Conservation (phyloP, 2,888 invertebrate species). For the Standfussiana lucernea region DNA sequence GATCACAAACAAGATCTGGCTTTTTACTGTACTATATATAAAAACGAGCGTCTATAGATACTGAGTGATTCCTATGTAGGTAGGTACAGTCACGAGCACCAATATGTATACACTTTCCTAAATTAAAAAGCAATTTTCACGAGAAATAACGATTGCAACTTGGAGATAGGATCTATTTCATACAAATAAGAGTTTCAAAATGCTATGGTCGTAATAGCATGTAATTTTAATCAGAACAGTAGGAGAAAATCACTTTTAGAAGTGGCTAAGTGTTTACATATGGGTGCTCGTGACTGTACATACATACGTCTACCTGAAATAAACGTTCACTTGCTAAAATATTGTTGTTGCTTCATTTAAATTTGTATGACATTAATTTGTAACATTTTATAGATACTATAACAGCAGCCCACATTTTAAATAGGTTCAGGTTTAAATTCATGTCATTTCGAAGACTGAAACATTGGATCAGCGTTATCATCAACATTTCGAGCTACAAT, state of each 20-base stretch:
- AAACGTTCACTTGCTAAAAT: background rate
- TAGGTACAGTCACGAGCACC: too few species aligned
- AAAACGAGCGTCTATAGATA: constrained; percentile 18
- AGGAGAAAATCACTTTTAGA: too few species aligned
- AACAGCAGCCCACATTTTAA: background rate
- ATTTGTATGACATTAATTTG: background rate
- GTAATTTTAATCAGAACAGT: too few species aligned
- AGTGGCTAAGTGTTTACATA: too few species aligned
- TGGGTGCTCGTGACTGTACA: too few species aligned
- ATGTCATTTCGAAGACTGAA: background rate
- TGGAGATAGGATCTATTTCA: too few species aligned
- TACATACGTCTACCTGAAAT: too few species aligned
- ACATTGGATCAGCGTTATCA: background rate
- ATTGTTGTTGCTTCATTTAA: background rate
- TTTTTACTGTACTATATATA: constrained; percentile 52
- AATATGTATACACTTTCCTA: too few species aligned
- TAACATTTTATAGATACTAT: background rate
- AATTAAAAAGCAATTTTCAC: too few species aligned
- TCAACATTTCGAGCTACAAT: constrained; percentile 5
- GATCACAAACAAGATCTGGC: constrained; percentile 43
- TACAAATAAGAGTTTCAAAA: too few species aligned
- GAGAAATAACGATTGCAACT: too few species aligned
- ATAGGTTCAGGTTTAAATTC: background rate
- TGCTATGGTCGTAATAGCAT: too few species aligned
- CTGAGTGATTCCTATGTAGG: constrained; percentile 7